These are phyloP conservation scores for Lepus europaeus DNA, from an alignment of 2,113 vertebrate genomes.

Conservation along the genomic window DNA sequence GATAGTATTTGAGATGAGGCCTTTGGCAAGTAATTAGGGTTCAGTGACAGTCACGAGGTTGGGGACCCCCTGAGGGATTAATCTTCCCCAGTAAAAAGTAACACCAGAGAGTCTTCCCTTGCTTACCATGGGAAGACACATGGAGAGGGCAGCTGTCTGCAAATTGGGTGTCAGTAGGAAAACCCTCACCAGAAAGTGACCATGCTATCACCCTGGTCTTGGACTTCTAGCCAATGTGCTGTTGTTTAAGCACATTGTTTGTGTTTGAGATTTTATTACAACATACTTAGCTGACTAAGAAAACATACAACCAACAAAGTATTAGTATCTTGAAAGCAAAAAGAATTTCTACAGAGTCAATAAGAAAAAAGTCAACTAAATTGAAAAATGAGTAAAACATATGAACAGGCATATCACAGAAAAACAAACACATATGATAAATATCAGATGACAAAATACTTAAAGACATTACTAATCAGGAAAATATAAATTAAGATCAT, in stretches of 20 bases:
- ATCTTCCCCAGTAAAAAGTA: neutral
- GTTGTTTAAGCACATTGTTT: too few species aligned
- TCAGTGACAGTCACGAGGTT: neutral
- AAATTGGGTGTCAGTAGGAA: neutral
- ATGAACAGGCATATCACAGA: conserved; percentile 12
- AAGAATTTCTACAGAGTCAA: neutral
- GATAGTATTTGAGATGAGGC: neutral
- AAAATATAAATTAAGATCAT: neutral
- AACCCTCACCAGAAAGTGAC: neutral
- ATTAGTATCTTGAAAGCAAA: neutral
- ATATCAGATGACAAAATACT: neutral
- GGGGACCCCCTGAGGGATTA: neutral
- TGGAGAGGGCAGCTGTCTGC: neutral
- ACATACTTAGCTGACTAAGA: neutral
- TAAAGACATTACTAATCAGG: neutral
- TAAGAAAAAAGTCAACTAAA: conserved; percentile 30
- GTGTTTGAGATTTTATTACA: neutral
- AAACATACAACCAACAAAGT: neutral
- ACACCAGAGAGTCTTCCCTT: neutral
- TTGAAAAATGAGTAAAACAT: conserved; percentile 56
- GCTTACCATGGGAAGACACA: neutral
- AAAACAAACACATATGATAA: neutral
- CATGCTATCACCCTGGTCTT: neutral
- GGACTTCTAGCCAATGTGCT: neutral
- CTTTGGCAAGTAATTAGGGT: neutral